These are phyloP conservation scores for Aromia moschata DNA, from an alignment of 2,888 invertebrate species.

Conservation along the genomic window DNA sequence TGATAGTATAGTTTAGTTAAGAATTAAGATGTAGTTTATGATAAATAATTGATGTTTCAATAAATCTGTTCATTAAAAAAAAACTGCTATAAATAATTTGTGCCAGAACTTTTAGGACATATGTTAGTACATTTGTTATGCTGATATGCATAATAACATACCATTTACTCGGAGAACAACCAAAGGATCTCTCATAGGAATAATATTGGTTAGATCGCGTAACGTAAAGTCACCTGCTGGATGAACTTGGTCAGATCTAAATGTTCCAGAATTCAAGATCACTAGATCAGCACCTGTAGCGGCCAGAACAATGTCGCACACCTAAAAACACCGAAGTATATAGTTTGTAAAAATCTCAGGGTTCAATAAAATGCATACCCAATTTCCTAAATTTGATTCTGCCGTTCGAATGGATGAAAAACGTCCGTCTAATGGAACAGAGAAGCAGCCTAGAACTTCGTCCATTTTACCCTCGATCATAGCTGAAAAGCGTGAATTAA, in stretches of 20 bases:
- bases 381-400: slow-evolving; percentile 91
- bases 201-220: slow-evolving; percentile 81
- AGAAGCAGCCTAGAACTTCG: slow-evolving; percentile 82
- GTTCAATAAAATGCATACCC: too few species aligned
- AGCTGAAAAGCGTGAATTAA: too few species aligned
- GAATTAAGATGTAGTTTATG: too few species aligned
- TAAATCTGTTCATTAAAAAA: too few species aligned
- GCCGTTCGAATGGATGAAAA: slow-evolving; percentile 81
- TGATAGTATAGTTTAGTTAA: too few species aligned
- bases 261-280: slow-evolving; percentile 87
- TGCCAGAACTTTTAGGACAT: too few species aligned
- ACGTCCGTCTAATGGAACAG: slow-evolving; percentile 87
- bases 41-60: too few species aligned
- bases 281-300: slow-evolving; percentile 88
- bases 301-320: slow-evolving; percentile 83
- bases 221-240: slow-evolving; percentile 86
- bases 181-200: slow-evolving; percentile 87
- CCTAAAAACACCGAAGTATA: slow-evolving; percentile 47
- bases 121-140: too few species aligned
- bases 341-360: too few species aligned
- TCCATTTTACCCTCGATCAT: slow-evolving; percentile 86
- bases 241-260: slow-evolving; percentile 82
- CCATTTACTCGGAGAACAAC: slow-evolving; percentile 80
- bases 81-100: too few species aligned
- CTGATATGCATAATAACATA: too few species aligned